Percentiles rank a stretch among this genome's conserved stretches.
phyloP scores from a whole-genome alignment of 1,140 invertebrate species.

The Megalopta genalis region DNA sequence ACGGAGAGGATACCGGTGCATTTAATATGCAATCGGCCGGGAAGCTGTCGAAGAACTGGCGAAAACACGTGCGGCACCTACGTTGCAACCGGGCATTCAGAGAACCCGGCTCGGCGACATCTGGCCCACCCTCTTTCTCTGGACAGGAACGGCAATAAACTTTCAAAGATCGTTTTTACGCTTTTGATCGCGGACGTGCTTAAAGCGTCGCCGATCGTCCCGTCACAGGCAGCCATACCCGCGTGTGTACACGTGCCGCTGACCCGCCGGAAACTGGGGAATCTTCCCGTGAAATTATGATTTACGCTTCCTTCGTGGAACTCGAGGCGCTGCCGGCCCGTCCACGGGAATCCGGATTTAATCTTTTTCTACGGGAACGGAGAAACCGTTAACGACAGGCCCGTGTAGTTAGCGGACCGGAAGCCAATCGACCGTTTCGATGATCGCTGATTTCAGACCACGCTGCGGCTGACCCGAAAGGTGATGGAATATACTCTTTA shows the following conservation, averaged over 20 bases:
- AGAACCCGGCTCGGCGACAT: slow-evolving; percentile 16
- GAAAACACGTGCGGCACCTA: slow-evolving; percentile 29
- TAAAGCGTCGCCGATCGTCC: neutral
- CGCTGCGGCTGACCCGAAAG: no score
- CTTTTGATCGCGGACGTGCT: slow-evolving; percentile 21
- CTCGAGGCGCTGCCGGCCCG: neutral
- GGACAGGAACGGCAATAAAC: slow-evolving; percentile 20
- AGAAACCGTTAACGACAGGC: neutral
- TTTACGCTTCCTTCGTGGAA: slow-evolving; percentile 16
- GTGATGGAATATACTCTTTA: no score
- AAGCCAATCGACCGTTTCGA: neutral
- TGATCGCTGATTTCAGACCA: neutral
- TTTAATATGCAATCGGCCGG: slow-evolving; percentile 62
- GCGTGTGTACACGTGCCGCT: neutral
- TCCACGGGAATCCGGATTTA: slow-evolving; percentile 15
- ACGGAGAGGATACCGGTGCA: slow-evolving; percentile 42
- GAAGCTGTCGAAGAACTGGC: slow-evolving; percentile 25
- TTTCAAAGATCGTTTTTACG: slow-evolving; percentile 45
- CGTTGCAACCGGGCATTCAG: no score
- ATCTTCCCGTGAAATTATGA: slow-evolving; percentile 30
- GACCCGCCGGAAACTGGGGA: neutral
- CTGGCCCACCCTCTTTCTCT: neutral
- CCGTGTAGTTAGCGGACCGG: neutral
- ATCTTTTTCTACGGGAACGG: neutral
- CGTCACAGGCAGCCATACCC: no score